Evolutionary conservation across 2,888 invertebrate species (phyloP).

Genomic region (Patella depressa): DNA sequence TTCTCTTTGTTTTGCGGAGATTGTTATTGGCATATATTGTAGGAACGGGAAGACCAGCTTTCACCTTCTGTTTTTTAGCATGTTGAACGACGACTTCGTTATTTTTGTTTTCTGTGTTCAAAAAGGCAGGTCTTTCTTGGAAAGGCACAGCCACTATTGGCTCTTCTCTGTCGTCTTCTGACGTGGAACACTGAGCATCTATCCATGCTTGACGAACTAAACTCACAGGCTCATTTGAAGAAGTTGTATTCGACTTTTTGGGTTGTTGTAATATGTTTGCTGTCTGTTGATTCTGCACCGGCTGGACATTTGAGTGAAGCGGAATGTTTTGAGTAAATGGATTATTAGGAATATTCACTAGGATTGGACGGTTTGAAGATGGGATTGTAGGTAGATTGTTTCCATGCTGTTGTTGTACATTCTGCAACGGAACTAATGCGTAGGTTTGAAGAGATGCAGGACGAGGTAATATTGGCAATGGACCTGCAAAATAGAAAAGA

Average conservation of each 20-base stretch:
- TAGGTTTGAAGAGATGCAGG: constrained; percentile 50
- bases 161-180: constrained; percentile 26
- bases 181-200: constrained; percentile 35
- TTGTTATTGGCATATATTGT: constrained; percentile 38
- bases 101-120: background rate
- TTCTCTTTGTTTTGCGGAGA: constrained; percentile 10
- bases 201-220: constrained; percentile 44
- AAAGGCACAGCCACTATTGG: constrained; percentile 38
- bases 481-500: constrained; percentile 39
- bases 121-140: constrained; percentile 10
- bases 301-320: background rate
- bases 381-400: background rate
- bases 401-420: constrained; percentile 33
- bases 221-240: background rate
- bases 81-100: background rate
- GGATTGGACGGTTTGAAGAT: background rate
- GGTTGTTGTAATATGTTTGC: background rate
- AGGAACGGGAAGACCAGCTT: constrained; percentile 50
- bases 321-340: constrained; percentile 1
- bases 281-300: background rate
- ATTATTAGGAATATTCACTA: constrained; percentile 12
- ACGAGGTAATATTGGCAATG: constrained; percentile 52
- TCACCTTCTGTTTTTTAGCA: constrained; percentile 32
- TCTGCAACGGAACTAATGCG: constrained; percentile 52
- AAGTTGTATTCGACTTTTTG: background rate